Conservation (phyloP, 2,888 invertebrate species). For the Pandemis corylana region DNA sequence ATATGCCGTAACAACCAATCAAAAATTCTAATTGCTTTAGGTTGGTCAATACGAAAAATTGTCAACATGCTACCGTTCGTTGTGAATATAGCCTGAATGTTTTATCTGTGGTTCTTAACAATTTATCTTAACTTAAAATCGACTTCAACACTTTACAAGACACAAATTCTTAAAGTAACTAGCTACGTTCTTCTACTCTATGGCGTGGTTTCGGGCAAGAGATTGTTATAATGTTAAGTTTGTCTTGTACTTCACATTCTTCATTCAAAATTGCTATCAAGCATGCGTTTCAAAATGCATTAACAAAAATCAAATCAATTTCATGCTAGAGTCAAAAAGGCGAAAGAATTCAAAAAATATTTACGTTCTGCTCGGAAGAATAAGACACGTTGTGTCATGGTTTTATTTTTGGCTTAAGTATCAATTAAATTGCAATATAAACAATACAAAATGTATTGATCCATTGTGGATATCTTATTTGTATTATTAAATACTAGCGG, state of each 20-base stretch:
- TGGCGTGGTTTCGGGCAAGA: constrained; percentile 31
- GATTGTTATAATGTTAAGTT: neutral
- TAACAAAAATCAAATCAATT: neutral
- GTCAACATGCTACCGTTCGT: neutral
- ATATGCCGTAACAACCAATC: neutral
- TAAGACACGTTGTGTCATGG: no score
- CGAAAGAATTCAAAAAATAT: neutral
- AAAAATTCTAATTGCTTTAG: neutral
- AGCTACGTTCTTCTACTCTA: constrained; percentile 12
- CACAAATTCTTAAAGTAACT: constrained; percentile 1
- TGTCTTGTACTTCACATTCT: neutral
- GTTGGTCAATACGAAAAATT: neutral
- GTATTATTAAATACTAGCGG: no score
- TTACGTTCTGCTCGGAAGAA: neutral
- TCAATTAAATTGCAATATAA: no score
- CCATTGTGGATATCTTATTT: neutral
- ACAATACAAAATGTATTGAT: neutral
- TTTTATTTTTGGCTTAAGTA: no score
- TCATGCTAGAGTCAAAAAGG: neutral
- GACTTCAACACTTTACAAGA: constrained; percentile 3
- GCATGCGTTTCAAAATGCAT: neutral
- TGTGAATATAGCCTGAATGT: neutral
- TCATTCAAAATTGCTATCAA: neutral
- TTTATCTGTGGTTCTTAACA: neutral
- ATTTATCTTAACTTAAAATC: constrained; percentile 6